Conservation (phyloP, 2,888 invertebrate species). For the Linnaemya vulpina region DNA sequence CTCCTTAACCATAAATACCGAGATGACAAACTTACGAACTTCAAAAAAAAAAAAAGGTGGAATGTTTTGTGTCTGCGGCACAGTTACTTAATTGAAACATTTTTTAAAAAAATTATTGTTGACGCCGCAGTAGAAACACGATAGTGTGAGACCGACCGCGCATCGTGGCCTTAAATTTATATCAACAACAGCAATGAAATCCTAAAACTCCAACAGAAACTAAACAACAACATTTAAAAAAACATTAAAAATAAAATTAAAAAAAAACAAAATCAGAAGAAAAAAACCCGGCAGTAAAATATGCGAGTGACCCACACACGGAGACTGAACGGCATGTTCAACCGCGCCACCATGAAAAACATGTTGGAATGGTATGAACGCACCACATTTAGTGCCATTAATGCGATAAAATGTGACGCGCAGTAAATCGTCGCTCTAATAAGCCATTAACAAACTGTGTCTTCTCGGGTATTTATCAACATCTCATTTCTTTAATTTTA, state of each 20-base stretch:
- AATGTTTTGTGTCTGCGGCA: slow-evolving; percentile 49
- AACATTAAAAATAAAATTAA: too few relatives aligned
- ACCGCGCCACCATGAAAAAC: slow-evolving; percentile 43
- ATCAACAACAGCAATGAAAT: slow-evolving; percentile 62
- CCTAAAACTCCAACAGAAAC: slow-evolving; percentile 30
- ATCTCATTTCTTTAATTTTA: slow-evolving; percentile 16
- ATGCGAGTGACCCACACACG: slow-evolving; percentile 65
- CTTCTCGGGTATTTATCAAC: slow-evolving; percentile 47
- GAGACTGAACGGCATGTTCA: slow-evolving; percentile 57
- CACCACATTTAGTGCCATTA: slow-evolving; percentile 75
- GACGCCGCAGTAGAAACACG: slow-evolving; percentile 54
- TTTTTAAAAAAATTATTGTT: slow-evolving; percentile 53
- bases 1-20: neutral
- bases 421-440: slow-evolving; percentile 74
- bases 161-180: slow-evolving; percentile 62
- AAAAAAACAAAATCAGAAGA: too few relatives aligned
- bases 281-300: neutral
- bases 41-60: slow-evolving; percentile 32
- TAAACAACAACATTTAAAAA: neutral
- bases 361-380: slow-evolving; percentile 16
- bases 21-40: slow-evolving; percentile 19
- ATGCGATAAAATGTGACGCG: slow-evolving; percentile 78
- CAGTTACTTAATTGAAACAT: slow-evolving; percentile 69
- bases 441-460: slow-evolving; percentile 68
- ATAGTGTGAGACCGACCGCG: slow-evolving; percentile 67